These are phyloP conservation scores for Eutolmus rufibarbis DNA, from an alignment of 2,888 invertebrate genomes.

Conservation along the genomic window DNA sequence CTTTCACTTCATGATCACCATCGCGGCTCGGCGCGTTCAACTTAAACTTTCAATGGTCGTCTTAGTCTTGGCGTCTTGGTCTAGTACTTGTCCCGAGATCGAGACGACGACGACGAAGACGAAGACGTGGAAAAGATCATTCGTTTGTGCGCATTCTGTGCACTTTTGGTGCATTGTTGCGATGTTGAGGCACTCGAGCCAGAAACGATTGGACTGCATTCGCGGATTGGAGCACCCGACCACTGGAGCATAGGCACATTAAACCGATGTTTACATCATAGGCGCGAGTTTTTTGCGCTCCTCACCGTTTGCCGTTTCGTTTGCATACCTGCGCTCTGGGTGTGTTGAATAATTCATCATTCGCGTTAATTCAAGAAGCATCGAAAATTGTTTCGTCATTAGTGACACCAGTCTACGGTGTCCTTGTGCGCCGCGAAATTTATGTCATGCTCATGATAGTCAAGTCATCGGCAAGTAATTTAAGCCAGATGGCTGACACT, in stretches of 20 bases:
- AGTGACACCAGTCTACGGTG: slow-evolving; percentile 6
- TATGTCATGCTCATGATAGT: slow-evolving; percentile 24
- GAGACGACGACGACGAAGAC: background rate
- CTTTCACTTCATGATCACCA: slow-evolving; percentile 32
- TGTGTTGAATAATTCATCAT: slow-evolving; percentile 40
- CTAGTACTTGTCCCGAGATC: slow-evolving; percentile 2
- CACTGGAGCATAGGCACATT: background rate
- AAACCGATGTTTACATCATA: slow-evolving; percentile 26
- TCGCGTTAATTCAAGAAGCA: slow-evolving; percentile 38
- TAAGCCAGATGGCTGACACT: slow-evolving; percentile 22
- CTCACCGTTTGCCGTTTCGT: background rate
- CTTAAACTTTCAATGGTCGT: slow-evolving; percentile 17
- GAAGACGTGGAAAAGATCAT: background rate
- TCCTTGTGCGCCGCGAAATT: slow-evolving; percentile 19
- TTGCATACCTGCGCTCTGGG: slow-evolving; percentile 29
- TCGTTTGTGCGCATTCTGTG: background rate
- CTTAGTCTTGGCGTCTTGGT: background rate
- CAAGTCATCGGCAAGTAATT: slow-evolving; percentile 24
- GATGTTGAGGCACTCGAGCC: background rate
- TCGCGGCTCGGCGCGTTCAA: background rate
- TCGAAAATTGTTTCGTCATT: slow-evolving; percentile 40
- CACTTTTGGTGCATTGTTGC: background rate
- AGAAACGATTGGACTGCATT: background rate
- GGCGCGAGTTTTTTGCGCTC: background rate
- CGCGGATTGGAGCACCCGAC: background rate